Conservation (phyloP, 2,113 vertebrate species). For the Zeus faber region DNA sequence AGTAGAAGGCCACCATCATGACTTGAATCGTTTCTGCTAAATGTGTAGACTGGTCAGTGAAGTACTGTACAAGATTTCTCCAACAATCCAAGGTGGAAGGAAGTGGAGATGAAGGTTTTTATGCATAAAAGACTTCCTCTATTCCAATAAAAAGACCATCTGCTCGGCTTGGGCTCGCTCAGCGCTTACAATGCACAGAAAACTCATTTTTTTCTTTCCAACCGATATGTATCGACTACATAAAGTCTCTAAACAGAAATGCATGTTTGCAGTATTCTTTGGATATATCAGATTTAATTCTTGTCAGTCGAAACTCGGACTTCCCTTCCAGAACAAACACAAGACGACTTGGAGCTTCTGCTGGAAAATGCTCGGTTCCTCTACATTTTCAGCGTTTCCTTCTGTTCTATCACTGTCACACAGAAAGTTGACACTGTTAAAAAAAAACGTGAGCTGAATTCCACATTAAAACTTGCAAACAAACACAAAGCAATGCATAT, state of each 20-base stretch:
- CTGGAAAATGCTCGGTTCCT: no score
- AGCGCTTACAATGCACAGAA: constrained; percentile 18
- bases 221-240: constrained; percentile 60
- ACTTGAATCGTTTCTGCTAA: constrained; percentile 50
- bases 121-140: constrained; percentile 45
- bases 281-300: constrained; percentile 64
- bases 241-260: constrained; percentile 46
- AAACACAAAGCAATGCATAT: constrained; percentile 65
- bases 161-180: neutral
- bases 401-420: no score
- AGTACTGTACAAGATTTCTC: constrained; percentile 29
- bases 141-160: neutral
- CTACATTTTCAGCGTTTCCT: no score
- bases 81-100: constrained; percentile 30
- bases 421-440: no score
- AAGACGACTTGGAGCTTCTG: no score
- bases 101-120: constrained; percentile 21
- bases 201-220: constrained; percentile 19
- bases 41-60: constrained; percentile 23
- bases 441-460: constrained; percentile 59
- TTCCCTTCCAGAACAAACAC: no score
- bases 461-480: constrained; percentile 50
- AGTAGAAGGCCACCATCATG: constrained; percentile 78
- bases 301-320: no score
- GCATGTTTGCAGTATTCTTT: constrained; percentile 65